phyloP scores from a whole-genome alignment of 2,113 vertebrate species.

The Speoplatyrhinus poulsoni region DNA sequence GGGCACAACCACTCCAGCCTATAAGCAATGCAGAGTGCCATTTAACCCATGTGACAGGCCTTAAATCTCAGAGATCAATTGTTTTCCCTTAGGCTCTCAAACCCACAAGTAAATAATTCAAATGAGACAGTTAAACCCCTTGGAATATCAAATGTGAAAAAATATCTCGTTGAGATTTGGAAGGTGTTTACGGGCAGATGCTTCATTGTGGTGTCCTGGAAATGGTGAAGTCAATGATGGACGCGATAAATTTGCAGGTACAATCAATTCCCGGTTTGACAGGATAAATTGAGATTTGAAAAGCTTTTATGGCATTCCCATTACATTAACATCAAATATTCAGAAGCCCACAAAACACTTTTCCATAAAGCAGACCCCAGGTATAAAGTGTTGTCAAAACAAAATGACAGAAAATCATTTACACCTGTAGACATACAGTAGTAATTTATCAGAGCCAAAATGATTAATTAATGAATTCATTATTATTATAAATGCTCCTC shows the following conservation, averaged over 20 bases:
- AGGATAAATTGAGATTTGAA: conserved; percentile 68
- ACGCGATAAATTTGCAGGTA: conserved; percentile 62
- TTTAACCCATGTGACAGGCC: conserved; percentile 69
- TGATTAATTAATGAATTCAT: neutral
- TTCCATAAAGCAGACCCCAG: conserved; percentile 41
- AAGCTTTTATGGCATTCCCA: conserved; percentile 65
- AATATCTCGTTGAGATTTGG: conserved; percentile 54
- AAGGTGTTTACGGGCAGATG: conserved; percentile 48
- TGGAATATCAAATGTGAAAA: conserved; percentile 65
- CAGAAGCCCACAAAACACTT: conserved; percentile 52
- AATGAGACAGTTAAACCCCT: conserved; percentile 70
- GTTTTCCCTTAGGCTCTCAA: conserved; percentile 64
- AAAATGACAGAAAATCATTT: conserved; percentile 28
- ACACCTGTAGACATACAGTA: neutral
- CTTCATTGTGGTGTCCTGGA: conserved; percentile 40
- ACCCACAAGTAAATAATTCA: conserved; percentile 77
- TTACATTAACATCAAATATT: conserved; percentile 74
- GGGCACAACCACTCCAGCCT: conserved; percentile 50
- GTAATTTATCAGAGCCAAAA: neutral
- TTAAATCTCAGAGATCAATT: conserved; percentile 76
- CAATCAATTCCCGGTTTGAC: conserved; percentile 64
- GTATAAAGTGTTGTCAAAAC: conserved; percentile 42
- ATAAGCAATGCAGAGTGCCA: conserved; percentile 45
- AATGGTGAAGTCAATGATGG: conserved; percentile 11
- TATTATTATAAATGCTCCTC: conserved; percentile 1